phyloP scores from a whole-genome alignment of 2,113 vertebrate species.

The Baryphthengus martii region DNA sequence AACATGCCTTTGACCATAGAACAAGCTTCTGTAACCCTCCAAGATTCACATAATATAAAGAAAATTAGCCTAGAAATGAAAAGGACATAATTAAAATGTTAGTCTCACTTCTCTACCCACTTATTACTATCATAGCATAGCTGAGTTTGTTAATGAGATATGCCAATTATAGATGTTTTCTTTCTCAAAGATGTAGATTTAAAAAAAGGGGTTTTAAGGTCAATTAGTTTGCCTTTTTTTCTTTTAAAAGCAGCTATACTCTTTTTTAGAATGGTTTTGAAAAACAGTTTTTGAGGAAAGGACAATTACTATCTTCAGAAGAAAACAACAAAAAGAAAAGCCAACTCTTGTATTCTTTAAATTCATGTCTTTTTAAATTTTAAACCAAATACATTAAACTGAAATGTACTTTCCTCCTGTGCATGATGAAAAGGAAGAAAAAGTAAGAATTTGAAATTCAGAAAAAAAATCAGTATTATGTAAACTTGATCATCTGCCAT shows the following conservation, averaged over 20 bases:
- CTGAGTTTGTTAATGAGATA: background rate
- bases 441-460: background rate
- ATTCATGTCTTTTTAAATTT: background rate
- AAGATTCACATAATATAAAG: background rate
- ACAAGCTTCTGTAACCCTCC: constrained; percentile 22
- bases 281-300: background rate
- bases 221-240: background rate
- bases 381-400: background rate
- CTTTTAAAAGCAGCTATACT: background rate
- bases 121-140: background rate
- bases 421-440: background rate
- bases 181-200: background rate
- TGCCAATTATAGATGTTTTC: background rate
- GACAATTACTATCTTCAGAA: background rate
- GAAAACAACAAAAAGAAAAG: background rate
- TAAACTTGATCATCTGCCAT: background rate
- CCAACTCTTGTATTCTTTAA: background rate
- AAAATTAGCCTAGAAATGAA: constrained; percentile 51
- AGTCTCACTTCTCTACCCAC: constrained; percentile 27
- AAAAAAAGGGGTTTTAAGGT: background rate
- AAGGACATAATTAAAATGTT: constrained; percentile 56
- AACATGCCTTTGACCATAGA: constrained; percentile 9
- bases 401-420: background rate
- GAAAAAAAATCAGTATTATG: background rate
- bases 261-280: background rate